Conservation (phyloP, 2,797 vertebrate species). For the Poliocrania exsul region DNA sequence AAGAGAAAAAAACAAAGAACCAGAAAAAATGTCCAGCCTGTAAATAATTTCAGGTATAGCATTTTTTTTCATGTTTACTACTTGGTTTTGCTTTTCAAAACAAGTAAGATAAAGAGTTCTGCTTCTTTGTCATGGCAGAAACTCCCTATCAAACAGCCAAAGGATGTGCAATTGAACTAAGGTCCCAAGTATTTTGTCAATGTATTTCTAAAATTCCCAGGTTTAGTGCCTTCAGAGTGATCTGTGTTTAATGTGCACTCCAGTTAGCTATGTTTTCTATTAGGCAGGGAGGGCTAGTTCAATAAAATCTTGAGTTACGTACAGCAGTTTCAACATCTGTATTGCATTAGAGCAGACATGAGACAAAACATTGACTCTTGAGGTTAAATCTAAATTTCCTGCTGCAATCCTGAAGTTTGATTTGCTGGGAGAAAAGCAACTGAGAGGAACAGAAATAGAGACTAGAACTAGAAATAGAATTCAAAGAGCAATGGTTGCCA, state of each 20-base stretch:
- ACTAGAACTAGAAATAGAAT: constrained; percentile 62
- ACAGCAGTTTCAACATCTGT: constrained; percentile 79
- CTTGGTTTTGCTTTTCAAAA: constrained; percentile 15
- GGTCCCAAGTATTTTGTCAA: constrained; percentile 53
- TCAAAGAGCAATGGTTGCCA: constrained; percentile 62
- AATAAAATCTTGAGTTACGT: constrained; percentile 73
- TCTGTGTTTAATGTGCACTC: constrained; percentile 62
- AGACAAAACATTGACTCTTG: constrained; percentile 81
- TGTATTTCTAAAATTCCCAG: constrained; percentile 41
- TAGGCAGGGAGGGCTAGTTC: constrained; percentile 71
- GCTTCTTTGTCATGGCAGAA: not conserved
- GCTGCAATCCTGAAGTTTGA: constrained; percentile 75
- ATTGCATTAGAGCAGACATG: constrained; percentile 79
- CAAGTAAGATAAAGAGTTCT: not conserved
- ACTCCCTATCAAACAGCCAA: not conserved
- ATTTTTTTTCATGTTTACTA: not conserved
- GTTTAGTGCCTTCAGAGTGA: constrained; percentile 50
- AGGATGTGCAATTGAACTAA: constrained; percentile 50
- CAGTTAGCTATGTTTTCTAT: constrained; percentile 74
- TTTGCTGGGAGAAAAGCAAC: constrained; percentile 74
- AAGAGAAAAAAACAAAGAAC: not conserved
- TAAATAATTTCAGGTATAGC: not conserved
- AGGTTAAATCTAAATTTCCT: constrained; percentile 83
- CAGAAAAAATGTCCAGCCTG: not conserved
- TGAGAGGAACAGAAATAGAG: constrained; percentile 62